Percentiles rank a stretch among this genome's conserved stretches.
phyloP scores from a whole-genome alignment of 2,113 vertebrate genomes.

The Sceloporus undulatus region DNA sequence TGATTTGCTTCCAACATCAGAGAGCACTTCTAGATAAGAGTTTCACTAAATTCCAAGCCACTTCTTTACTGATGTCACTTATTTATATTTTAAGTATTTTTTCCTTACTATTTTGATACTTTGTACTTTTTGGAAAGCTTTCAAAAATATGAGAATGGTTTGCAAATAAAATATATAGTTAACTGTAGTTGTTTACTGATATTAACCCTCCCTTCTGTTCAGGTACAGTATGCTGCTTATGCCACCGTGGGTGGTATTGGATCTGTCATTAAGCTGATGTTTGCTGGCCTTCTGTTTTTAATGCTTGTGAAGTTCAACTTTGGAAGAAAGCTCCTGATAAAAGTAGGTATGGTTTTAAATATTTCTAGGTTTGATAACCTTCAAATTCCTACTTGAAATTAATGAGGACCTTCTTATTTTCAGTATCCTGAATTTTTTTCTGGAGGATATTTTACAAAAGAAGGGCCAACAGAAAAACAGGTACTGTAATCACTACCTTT shows the following conservation, averaged over 20 bases:
- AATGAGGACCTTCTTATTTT: slow-evolving; percentile 23
- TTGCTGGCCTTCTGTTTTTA: slow-evolving; percentile 91
- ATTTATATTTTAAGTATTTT: neutral
- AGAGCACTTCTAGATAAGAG: neutral
- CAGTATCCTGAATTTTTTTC: slow-evolving; percentile 95
- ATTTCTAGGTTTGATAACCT: slow-evolving; percentile 14
- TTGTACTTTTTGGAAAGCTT: neutral
- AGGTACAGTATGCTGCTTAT: slow-evolving; percentile 94
- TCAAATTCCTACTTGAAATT: neutral
- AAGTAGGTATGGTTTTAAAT: slow-evolving; percentile 81
- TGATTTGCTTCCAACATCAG: neutral
- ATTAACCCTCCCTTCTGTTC: neutral
- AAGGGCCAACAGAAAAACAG: slow-evolving; percentile 94
- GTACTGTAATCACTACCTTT: slow-evolving; percentile 74
- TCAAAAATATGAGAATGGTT: neutral
- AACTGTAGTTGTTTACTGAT: neutral
- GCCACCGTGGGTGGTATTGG: slow-evolving; percentile 84
- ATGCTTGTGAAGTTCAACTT: slow-evolving; percentile 89
- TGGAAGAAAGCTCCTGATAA: slow-evolving; percentile 91
- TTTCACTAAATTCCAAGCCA: neutral
- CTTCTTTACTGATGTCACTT: neutral
- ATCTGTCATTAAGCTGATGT: slow-evolving; percentile 87
- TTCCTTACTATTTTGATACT: neutral
- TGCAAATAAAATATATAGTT: neutral
- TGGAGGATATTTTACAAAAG: slow-evolving; percentile 87